Percentiles rank a stretch among this genome's conserved stretches.
phyloP scores from a whole-genome alignment of 1,140 invertebrate species.

The Aphidius ervi region DNA sequence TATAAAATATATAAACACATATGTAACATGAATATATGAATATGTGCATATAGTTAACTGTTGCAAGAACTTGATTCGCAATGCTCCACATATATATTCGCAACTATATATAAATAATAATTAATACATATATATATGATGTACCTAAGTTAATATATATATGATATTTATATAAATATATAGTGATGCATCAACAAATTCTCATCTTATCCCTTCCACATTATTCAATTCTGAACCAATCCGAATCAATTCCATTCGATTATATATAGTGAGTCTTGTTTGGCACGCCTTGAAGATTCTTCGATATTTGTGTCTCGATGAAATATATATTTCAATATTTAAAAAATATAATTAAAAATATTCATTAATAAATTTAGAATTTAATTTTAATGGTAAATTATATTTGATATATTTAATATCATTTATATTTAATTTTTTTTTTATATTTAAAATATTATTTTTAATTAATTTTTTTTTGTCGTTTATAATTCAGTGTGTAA shows the following conservation, averaged over 20 bases:
- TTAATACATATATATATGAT: background rate
- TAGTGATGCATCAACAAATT: too few species aligned
- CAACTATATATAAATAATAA: background rate
- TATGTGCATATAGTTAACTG: slow-evolving; percentile 24
- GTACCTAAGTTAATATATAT: background rate
- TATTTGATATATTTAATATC: too few species aligned
- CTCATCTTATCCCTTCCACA: too few species aligned
- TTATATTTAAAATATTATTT: background rate
- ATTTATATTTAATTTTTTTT: too few species aligned
- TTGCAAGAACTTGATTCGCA: slow-evolving; percentile 3
- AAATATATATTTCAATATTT: background rate
- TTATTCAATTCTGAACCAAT: slow-evolving; percentile 37
- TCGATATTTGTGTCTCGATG: background rate
- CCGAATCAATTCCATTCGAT: slow-evolving; percentile 51
- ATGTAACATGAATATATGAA: slow-evolving; percentile 31
- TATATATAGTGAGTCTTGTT: slow-evolving; percentile 49
- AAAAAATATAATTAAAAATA: background rate
- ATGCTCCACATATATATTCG: slow-evolving; percentile 15
- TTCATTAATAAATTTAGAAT: too few species aligned
- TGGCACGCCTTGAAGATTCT: slow-evolving; percentile 1
- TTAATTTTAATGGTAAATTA: too few species aligned
- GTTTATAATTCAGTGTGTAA: too few species aligned
- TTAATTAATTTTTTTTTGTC: background rate
- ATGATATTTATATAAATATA: background rate
- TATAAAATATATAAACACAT: background rate